Conservation (phyloP, 2,888 invertebrate species). For the Scaptomyza polygonia region DNA sequence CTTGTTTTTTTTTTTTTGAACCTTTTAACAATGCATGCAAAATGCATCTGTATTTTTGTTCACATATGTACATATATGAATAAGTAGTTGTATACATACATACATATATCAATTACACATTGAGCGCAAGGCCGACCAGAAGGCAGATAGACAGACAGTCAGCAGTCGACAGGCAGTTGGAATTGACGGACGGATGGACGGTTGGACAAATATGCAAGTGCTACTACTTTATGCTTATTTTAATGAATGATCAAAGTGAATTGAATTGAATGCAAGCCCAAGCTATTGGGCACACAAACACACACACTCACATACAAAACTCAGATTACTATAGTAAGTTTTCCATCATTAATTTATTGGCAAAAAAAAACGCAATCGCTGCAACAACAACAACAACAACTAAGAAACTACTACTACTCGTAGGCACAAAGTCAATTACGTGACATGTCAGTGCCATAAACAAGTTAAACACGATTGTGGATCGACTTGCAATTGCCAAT, state of each 20-base stretch:
- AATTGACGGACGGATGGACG: conserved; percentile 2
- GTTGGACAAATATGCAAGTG: conserved; percentile 11
- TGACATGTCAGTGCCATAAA: conserved; percentile 70
- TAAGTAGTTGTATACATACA: conserved; percentile 31
- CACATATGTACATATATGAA: conserved; percentile 10
- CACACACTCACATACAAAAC: neutral
- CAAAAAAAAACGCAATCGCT: conserved; percentile 20
- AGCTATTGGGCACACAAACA: conserved; percentile 1
- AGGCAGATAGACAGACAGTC: conserved; percentile 29
- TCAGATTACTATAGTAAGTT: conserved; percentile 1
- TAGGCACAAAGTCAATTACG: conserved; percentile 61
- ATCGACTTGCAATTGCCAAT: conserved; percentile 44
- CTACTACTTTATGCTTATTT: too few relatives aligned
- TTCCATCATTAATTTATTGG: conserved; percentile 46
- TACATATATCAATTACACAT: conserved; percentile 69
- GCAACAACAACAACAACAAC: too few relatives aligned
- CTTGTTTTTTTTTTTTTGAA: neutral
- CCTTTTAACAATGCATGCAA: neutral
- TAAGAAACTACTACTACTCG: conserved; percentile 1
- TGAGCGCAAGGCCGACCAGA: conserved; percentile 69
- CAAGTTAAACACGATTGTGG: conserved; percentile 64
- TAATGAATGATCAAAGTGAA: conserved; percentile 54
- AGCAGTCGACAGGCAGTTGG: conserved; percentile 1
- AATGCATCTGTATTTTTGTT: conserved; percentile 2
- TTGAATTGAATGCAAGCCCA: conserved; percentile 33